phyloP scores from a whole-genome alignment of 1,140 invertebrate species.

The Meloidogyne chitwoodi region DNA sequence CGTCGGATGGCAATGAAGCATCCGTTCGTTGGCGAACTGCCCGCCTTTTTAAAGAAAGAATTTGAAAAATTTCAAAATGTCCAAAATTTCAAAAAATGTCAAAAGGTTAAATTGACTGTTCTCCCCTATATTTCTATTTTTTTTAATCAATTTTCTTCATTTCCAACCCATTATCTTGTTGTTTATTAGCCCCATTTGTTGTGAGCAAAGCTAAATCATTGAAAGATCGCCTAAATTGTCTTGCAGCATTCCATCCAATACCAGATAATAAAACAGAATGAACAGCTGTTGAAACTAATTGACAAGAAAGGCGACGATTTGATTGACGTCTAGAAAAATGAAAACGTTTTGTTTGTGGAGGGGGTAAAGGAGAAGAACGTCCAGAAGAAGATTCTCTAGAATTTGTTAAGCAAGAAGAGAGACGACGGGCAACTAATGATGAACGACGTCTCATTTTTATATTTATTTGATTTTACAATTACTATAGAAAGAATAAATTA shows the following conservation, averaged over 20 bases:
- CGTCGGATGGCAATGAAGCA: conserved; percentile 34
- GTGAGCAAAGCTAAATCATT: background rate
- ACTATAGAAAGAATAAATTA: too few relatives aligned
- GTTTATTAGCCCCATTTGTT: background rate
- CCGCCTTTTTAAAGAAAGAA: conserved; percentile 32
- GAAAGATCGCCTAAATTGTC: conserved; percentile 1
- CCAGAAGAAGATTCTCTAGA: background rate
- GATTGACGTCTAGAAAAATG: conserved; percentile 4
- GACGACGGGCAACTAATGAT: background rate
- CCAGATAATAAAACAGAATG: conserved; percentile 10
- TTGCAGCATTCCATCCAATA: background rate
- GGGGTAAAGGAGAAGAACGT: background rate
- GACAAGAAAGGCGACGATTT: background rate
- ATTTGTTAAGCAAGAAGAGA: background rate
- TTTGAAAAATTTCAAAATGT: background rate
- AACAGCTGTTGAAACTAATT: background rate
- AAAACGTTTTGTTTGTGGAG: background rate
- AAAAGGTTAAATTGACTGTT: background rate
- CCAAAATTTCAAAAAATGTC: background rate
- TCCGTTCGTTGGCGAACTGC: conserved; percentile 50
- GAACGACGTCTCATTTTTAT: background rate
- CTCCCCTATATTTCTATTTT: background rate
- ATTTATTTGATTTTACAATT: too few relatives aligned
- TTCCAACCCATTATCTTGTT: background rate
- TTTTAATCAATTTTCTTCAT: background rate